Base-by-base conservation (phyloP, 2,797 vertebrate genomes). In the Cryptoprocta ferox region DNA sequence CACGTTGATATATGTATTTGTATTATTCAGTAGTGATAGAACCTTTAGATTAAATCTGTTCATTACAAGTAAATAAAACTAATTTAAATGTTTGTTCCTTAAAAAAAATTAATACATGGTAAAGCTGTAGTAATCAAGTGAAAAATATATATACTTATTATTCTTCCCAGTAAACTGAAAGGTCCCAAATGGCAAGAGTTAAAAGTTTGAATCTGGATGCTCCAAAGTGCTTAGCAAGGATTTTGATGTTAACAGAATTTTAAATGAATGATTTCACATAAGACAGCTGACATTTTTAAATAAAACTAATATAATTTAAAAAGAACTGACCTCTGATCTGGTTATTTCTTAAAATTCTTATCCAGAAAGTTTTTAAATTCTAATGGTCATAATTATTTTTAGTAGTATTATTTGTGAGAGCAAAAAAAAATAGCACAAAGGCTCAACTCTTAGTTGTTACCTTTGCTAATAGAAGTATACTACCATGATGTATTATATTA, bases 271-370 rank as follows among this genome's bases (percentile, higher is more conserved):
- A 32, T 82, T 91, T 91, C 85, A 53, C 26, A 82, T 1, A n/a
- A 86, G 35, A 48, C 39, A 82, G 68, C 6, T 21, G 30, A 71
- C n/a, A 71, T 63, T 94, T 50, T 59, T 56, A 83, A 82, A 26
- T 50, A 78, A 95, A 42, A 84, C 30, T 39, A 3, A 53, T 26
- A 30, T 28, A 9, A 75, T 56, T 45, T 56, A 48, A 81, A 80
- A 85, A 48, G 48, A 14, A 89, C 18, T 21, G 28, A 82, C 18
- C 39, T 86, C 24, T 68, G 24, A 45, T 32, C 32, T 63, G 12
- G 9, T 16, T 50, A 80, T 80, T 71, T 82, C 37, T 83, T 94
- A 63, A 93, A 91, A 92, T 79, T 91, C 63, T 91, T 78, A 85
- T n/a, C 32, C 65, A 42, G 32, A 12, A 83, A 75, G 30, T 59